Evolutionary conservation across 2,888 invertebrate genomes (phyloP).

Genomic region (Aspidapion aeneum): DNA sequence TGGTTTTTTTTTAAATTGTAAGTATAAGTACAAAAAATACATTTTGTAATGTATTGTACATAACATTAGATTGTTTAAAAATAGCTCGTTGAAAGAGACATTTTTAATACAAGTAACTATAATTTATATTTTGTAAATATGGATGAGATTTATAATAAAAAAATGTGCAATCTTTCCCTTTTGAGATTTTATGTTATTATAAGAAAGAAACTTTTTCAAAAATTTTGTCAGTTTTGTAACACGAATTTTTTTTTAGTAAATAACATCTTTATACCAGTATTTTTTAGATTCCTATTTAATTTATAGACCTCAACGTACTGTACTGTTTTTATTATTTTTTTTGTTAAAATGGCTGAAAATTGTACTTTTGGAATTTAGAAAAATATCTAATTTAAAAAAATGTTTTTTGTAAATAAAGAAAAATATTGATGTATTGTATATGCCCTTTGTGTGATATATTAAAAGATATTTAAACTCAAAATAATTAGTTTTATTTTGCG

Average conservation of each 20-base stretch:
- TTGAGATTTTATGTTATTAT: slow-evolving; percentile 33
- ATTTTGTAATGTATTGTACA: slow-evolving; percentile 47
- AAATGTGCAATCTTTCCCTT: slow-evolving; percentile 42
- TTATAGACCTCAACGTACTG: not conserved
- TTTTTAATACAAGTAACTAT: slow-evolving; percentile 43
- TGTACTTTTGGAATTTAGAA: slow-evolving; percentile 7
- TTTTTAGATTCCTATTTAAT: not conserved
- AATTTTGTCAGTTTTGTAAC: too few species aligned
- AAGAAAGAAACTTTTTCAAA: too few species aligned
- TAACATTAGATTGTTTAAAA: slow-evolving; percentile 44
- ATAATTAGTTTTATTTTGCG: not conserved
- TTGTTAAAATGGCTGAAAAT: not conserved
- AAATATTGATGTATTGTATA: slow-evolving; percentile 50
- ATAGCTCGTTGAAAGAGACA: slow-evolving; percentile 24
- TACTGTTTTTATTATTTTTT: not conserved
- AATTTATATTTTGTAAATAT: slow-evolving; percentile 37
- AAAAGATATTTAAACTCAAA: slow-evolving; percentile 47
- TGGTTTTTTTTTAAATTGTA: slow-evolving; percentile 39
- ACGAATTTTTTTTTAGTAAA: too few species aligned
- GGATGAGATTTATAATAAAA: slow-evolving; percentile 29
- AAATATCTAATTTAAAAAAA: slow-evolving; percentile 1
- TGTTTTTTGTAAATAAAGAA: slow-evolving; percentile 12
- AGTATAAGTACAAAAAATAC: slow-evolving; percentile 49
- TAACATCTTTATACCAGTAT: not conserved
- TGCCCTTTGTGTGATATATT: slow-evolving; percentile 51